Base-by-base conservation (phyloP, 2,113 vertebrate genomes). In the Coracopsis vasa region DNA sequence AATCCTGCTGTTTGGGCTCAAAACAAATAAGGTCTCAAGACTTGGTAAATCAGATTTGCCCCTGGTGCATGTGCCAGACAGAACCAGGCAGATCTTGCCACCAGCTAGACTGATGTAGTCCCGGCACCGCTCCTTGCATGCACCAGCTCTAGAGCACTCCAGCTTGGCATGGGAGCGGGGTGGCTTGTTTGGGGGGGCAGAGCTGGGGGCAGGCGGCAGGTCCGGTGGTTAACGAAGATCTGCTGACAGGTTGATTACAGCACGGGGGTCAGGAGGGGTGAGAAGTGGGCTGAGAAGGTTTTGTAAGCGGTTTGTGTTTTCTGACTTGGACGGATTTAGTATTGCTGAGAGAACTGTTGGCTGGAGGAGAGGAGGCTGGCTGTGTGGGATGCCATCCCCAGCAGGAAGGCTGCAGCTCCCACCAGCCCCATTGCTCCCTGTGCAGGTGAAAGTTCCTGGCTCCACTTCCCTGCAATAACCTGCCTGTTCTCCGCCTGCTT, bases 61-160 rank as follows among this genome's bases (percentile, higher is more conserved):
- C 47, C 75, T 2, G 64, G 89, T 81, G 84, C 47, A 0, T 84
- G 92, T 97, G 95, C 95, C 93, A 97, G 97, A 89, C 77, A 87
- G 92, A 97, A 93, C 97, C 96, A 95, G 96, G 93, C 80, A 83
- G 91, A 66, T 94, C 96, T 84, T 87, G 94, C 82, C 95, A 92
- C 91, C 88, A 69, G 80, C 77, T 82, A n/a, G 96, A 78, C 20
- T 64, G 85, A 54, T 90, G 94, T 67, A 75, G 94, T 78, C 47
- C 89, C 12, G 4, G 73, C 15, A 15, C 92, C 80, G 64, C 73
- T 84, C 51, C 88, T 66, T 16, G 6, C 72, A 9, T 17, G 81
- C 83, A 45, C 16, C 87, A 61, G 83, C 28, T 71, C 94, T 91
- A 39, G 93, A 56, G 90, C 3, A 10, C 93, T 85, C 93, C 25